phyloP scores from a whole-genome alignment of 1,140 invertebrate genomes.

The Papilio machaon region DNA sequence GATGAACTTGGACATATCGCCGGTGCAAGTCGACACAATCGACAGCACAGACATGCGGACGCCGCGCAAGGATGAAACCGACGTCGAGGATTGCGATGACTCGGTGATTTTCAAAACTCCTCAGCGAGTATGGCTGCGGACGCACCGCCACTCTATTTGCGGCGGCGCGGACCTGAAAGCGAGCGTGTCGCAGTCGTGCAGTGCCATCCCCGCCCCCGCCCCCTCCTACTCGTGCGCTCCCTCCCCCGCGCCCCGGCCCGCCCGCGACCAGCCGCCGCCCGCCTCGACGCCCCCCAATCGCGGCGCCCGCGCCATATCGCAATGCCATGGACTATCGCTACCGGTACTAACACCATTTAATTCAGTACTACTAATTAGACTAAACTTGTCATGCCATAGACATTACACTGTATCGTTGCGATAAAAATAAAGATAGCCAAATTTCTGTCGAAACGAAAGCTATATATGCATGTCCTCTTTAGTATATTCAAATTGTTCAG shows the following conservation, averaged over 20 bases:
- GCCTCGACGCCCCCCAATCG: constrained; percentile 68
- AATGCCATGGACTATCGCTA: constrained; percentile 80
- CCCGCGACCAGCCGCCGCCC: constrained; percentile 61
- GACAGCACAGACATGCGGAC: constrained; percentile 69
- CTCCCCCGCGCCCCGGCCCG: constrained; percentile 49
- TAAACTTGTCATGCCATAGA: constrained; percentile 64
- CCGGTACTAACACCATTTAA: constrained; percentile 83
- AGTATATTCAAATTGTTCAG: constrained; percentile 27
- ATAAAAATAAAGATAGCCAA: constrained; percentile 22
- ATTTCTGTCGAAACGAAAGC: constrained; percentile 41
- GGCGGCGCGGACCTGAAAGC: constrained; percentile 54
- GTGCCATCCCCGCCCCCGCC: constrained; percentile 39
- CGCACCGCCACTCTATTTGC: constrained; percentile 66
- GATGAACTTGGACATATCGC: constrained; percentile 77
- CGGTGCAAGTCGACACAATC: constrained; percentile 75
- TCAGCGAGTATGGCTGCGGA: constrained; percentile 64
- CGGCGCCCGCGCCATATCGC: constrained; percentile 75
- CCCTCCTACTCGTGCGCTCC: constrained; percentile 44
- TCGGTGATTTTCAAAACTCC: constrained; percentile 75
- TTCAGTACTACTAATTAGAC: constrained; percentile 74
- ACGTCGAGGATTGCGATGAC: constrained; percentile 70
- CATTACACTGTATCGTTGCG: constrained; percentile 25
- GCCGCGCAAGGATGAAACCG: constrained; percentile 51
- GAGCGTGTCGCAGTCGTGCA: constrained; percentile 34
- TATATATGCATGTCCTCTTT: constrained; percentile 49